These are phyloP conservation scores for Empis stercorea DNA, from an alignment of 2,888 invertebrate genomes.

Conservation along the genomic window DNA sequence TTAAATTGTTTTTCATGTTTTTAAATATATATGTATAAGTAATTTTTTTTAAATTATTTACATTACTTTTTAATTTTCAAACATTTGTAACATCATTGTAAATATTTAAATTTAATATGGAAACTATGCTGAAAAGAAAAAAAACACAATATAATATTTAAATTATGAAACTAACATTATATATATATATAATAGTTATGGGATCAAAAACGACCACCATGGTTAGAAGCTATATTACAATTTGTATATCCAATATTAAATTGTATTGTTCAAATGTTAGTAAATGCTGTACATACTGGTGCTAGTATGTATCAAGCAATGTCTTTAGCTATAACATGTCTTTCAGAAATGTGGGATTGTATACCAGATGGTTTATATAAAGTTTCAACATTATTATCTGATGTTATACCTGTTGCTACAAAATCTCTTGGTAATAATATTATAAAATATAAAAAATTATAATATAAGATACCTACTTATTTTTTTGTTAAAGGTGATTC, in stretches of 20 bases:
- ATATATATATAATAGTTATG: no score
- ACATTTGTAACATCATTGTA: no score
- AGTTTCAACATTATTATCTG: conserved; percentile 49
- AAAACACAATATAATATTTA: not conserved
- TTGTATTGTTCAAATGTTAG: conserved; percentile 52
- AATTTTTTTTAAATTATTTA: no score
- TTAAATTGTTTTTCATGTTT: no score
- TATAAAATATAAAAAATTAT: no score
- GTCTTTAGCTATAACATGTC: conserved; percentile 57
- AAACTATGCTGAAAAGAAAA: no score
- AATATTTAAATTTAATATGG: no score
- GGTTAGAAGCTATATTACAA: conserved; percentile 58
- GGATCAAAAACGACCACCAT: conserved; percentile 67
- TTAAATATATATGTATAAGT: no score
- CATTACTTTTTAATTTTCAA: no score
- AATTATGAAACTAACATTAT: conserved; percentile 12
- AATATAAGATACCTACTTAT: not conserved
- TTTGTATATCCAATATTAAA: conserved; percentile 49
- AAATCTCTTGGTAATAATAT: conserved; percentile 43
- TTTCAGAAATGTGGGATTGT: conserved; percentile 56
- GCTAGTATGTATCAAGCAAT: conserved; percentile 72
- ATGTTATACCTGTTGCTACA: conserved; percentile 54
- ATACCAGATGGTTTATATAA: conserved; percentile 46
- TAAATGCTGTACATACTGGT: conserved; percentile 57
- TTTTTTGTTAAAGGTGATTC: conserved; percentile 38